These are phyloP conservation scores for Habropoda laboriosa DNA, from an alignment of 1,140 invertebrate species.

Conservation along the genomic window DNA sequence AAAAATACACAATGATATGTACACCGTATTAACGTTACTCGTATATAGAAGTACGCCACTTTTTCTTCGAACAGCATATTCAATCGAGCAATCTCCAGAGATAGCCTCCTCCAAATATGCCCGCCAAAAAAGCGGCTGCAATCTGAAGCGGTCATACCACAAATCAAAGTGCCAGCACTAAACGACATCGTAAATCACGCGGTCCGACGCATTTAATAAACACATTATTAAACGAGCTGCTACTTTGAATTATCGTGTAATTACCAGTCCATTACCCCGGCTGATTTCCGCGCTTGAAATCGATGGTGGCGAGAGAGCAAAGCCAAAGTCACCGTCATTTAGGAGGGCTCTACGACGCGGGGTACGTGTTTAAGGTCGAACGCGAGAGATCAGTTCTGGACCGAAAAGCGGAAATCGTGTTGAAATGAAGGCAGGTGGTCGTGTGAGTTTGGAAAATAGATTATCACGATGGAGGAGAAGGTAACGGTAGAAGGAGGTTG, in stretches of 20 bases:
- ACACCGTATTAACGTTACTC: too few species aligned
- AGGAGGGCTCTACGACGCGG: too few species aligned
- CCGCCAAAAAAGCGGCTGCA: too few species aligned
- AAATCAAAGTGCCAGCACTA: background rate
- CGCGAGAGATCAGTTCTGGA: too few species aligned
- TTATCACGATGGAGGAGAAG: background rate
- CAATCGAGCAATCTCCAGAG: background rate
- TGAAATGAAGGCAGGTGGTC: background rate
- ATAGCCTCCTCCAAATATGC: background rate
- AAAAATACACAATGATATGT: too few species aligned
- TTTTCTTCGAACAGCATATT: background rate
- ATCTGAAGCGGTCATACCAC: background rate
- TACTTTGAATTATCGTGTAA: constrained; percentile 20
- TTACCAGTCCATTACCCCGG: constrained; percentile 15
- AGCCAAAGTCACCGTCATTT: background rate
- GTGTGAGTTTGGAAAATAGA: constrained; percentile 13
- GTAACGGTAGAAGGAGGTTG: background rate
- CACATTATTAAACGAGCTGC: constrained; percentile 21
- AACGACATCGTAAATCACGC: constrained; percentile 20
- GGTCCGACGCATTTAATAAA: constrained; percentile 11
- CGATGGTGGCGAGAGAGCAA: background rate
- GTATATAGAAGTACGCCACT: too few species aligned
- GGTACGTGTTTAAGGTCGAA: too few species aligned
- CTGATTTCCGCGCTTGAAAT: background rate
- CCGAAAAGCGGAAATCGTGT: background rate